phyloP scores from a whole-genome alignment of 2,888 invertebrate species.

The Quadroppia sp. region DNA sequence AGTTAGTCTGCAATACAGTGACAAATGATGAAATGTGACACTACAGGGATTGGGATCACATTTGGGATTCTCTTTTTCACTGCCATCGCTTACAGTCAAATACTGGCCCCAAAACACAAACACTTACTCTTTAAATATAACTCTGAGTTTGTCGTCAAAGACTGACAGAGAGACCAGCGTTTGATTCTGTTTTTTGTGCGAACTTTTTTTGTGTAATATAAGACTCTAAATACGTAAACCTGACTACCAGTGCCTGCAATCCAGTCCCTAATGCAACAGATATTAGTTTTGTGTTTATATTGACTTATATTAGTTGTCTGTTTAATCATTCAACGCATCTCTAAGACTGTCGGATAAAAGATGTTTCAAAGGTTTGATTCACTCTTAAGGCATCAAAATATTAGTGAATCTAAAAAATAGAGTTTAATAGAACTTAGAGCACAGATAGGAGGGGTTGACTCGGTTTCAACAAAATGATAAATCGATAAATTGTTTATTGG shows the following conservation, averaged over 20 bases:
- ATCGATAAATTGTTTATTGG: conserved; percentile 26
- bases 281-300: conserved; percentile 21
- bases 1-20: not conserved
- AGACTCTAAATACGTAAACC: no score
- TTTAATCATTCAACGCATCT: conserved; percentile 29
- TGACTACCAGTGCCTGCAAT: not conserved
- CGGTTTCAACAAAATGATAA: not conserved
- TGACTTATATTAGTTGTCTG: conserved; percentile 25
- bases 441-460: not conserved
- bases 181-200: not conserved
- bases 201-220: no score
- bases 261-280: conserved; percentile 1
- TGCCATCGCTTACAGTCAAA: not conserved
- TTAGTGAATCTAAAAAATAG: not conserved
- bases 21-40: conserved; percentile 38
- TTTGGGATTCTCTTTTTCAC: not conserved
- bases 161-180: not conserved
- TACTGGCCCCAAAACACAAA: conserved; percentile 13
- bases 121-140: not conserved
- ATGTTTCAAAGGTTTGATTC: not conserved
- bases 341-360: not conserved
- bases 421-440: not conserved
- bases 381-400: conserved; percentile 11
- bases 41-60: conserved; percentile 19
- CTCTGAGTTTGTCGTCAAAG: not conserved